Evolutionary conservation across 64 coral and sea anemone genomes (phyloP), one percentile per base, ranked within the genome.

Genomic region (Catalaphyllia jardinei): DNA sequence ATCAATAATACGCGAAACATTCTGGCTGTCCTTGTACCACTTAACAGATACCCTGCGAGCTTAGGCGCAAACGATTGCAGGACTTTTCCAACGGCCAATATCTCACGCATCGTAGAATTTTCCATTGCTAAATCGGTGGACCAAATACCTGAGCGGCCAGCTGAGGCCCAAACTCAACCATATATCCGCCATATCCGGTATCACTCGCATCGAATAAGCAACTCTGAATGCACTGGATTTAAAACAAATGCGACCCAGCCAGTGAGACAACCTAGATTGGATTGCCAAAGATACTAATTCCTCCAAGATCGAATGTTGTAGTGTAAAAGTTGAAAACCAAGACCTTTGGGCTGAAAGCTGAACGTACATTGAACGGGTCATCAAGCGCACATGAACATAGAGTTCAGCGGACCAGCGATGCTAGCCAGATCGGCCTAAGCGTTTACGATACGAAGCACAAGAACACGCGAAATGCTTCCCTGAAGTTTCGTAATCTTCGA

Each of bases 101-200:
- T n/a, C 65, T 87, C 90, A 35, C 82, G 61, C 33, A 86, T 31
- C 6, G 82, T 87, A 38, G 74, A 92, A 52, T 62, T 92, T 92
- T 79, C 10, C 4, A 51, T 8, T 63, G 65, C 92, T 71, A 77
- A 51, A 31, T 54, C 79, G 8, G 33, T 9, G 20, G 63, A 75
- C 92, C 92, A 93, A 52, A 51, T 39, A 31, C 92, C 86, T 89
- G 86, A 11, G 86, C 79, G 9, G 87, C 92, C 64, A 94, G 72
- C 46, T 79, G 62, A n/a, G 79, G 76, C 87, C 64, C 64, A 73
- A 94, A 25, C 71, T 94, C 92, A 55, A 94, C 87, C 69, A 35
- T 79, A 57, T 77, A 94, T 0, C 92, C 73, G 42, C 92, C 87
- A 89, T 85, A 94, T 33, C 72, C 71, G 10, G 79, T 77, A 73